phyloP scores from a whole-genome alignment of 2,888 invertebrate genomes.

The Gryllus longicercus region DNA sequence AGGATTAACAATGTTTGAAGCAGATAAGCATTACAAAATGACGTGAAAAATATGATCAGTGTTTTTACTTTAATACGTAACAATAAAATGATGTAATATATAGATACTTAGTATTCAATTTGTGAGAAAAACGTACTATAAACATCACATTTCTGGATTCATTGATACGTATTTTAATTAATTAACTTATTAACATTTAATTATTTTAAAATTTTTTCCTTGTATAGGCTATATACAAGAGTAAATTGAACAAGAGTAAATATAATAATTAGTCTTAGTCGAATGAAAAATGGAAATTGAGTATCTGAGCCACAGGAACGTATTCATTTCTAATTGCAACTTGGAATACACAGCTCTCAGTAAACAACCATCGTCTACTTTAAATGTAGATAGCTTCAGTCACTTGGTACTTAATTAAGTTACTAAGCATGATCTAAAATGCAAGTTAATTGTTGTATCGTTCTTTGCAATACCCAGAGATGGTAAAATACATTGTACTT shows the following conservation, averaged over 20 bases:
- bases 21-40: no score
- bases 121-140: not conserved
- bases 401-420: no score
- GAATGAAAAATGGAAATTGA: not conserved
- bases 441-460: not conserved
- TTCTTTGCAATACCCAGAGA: not conserved
- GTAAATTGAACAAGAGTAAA: not conserved
- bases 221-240: not conserved
- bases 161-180: not conserved
- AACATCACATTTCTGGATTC: not conserved
- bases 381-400: no score
- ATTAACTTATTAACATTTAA: conserved; percentile 28
- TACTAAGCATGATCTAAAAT: no score
- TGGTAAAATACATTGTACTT: not conserved
- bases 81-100: no score
- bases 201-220: conserved; percentile 24
- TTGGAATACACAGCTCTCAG: not conserved
- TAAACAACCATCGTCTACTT: not conserved
- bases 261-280: conserved; percentile 17
- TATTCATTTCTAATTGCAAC: not conserved
- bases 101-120: no score
- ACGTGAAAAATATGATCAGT: no score
- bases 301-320: not conserved
- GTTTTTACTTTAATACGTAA: no score
- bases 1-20: no score